phyloP scores from a whole-genome alignment of 37 sponge, comb jelly and placozoan species.

The Aplysina aerophoba region DNA sequence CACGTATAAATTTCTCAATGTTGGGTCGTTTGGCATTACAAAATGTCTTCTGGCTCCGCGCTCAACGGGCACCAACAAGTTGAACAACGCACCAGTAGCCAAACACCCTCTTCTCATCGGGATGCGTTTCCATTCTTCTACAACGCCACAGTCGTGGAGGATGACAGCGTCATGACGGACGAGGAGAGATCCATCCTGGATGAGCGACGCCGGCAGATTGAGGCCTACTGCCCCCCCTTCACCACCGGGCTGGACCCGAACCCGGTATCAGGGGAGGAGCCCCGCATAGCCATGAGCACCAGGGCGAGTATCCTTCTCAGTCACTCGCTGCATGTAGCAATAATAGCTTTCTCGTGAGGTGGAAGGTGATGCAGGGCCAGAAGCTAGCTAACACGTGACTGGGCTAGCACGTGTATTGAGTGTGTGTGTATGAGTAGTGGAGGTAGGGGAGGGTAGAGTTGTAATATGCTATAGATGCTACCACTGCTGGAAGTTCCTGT shows the following conservation, averaged over 20 bases:
- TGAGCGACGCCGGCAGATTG: constrained; percentile 51
- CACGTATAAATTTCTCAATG: too few species aligned
- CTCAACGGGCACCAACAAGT: too few species aligned
- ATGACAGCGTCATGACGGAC: not conserved
- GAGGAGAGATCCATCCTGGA: constrained; percentile 58
- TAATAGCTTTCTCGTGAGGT: too few species aligned
- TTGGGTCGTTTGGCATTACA: too few species aligned
- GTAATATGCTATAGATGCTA: not conserved
- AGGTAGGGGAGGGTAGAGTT: not conserved
- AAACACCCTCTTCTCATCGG: too few species aligned
- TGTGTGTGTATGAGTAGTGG: not conserved
- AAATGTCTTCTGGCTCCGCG: too few species aligned
- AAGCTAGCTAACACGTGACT: too few species aligned
- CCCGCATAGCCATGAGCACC: constrained; percentile 53
- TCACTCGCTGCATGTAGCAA: too few species aligned
- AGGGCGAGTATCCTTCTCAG: constrained; percentile 72
- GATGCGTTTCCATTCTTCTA: constrained; percentile 15
- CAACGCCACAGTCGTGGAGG: constrained; percentile 8
- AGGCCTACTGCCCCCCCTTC: constrained; percentile 67
- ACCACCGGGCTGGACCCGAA: constrained; percentile 53
- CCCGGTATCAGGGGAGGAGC: constrained; percentile 54
- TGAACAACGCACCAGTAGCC: too few species aligned
- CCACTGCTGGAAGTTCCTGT: too few species aligned
- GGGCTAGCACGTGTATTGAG: too few species aligned
- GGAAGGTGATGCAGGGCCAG: too few species aligned